phyloP scores from a whole-genome alignment of 2,797 vertebrate genomes.

The Hydrocynus forskahlii region DNA sequence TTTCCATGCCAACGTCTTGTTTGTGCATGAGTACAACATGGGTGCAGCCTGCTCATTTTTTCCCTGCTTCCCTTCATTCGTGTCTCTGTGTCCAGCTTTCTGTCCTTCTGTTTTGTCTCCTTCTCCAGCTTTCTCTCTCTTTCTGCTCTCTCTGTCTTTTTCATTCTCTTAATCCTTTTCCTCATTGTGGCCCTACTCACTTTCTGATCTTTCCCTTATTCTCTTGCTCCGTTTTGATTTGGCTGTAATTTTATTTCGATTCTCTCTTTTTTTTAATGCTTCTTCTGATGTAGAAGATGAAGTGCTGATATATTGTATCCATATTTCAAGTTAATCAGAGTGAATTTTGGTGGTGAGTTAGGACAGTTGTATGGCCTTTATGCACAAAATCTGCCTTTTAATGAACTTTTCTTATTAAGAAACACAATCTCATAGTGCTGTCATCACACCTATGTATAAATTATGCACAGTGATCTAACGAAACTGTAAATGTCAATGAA shows the following conservation, averaged over 20 bases:
- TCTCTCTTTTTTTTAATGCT: background rate
- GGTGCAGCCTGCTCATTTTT: conserved; percentile 23
- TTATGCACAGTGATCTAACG: too few species aligned
- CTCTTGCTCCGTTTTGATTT: background rate
- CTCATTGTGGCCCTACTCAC: background rate
- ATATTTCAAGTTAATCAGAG: background rate
- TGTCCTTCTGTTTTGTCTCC: background rate
- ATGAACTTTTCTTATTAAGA: background rate
- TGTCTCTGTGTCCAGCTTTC: background rate
- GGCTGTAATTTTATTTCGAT: background rate
- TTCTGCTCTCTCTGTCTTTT: background rate
- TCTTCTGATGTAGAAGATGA: too few species aligned
- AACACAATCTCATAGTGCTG: too few species aligned
- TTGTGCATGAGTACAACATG: conserved; percentile 57
- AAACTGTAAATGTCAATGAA: too few species aligned
- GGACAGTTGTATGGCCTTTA: background rate
- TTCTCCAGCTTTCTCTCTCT: background rate
- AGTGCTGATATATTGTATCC: background rate
- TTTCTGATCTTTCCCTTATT: background rate
- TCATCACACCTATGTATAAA: too few species aligned
- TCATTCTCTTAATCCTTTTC: background rate
- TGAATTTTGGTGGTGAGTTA: background rate
- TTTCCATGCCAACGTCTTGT: conserved; percentile 60
- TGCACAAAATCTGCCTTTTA: background rate
- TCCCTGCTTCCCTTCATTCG: background rate